Evolutionary conservation across 2,797 vertebrate species (phyloP).

Genomic region (Gila robusta): DNA sequence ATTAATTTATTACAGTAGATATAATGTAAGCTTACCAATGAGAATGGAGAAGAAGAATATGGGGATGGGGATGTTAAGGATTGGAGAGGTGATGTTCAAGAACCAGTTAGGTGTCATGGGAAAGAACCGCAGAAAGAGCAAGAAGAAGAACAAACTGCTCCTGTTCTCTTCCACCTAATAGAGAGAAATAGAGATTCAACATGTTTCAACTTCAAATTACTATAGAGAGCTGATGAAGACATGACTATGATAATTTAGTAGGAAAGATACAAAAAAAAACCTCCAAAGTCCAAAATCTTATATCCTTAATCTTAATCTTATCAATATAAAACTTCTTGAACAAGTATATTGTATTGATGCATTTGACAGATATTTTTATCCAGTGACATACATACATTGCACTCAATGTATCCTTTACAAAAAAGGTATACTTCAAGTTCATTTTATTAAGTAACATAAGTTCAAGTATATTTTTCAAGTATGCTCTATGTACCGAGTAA

Average conservation of each 20-base stretch:
- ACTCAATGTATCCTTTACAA: background rate
- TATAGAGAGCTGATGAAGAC: background rate
- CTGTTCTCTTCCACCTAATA: constrained; percentile 91
- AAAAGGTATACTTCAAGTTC: background rate
- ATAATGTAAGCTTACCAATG: constrained; percentile 82
- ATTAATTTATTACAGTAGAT: background rate
- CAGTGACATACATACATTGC: background rate
- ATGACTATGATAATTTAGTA: background rate
- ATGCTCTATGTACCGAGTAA: background rate
- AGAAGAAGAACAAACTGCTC: constrained; percentile 93
- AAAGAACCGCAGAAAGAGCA: constrained; percentile 95
- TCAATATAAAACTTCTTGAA: background rate
- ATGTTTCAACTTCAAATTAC: background rate
- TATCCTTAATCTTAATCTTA: too few species aligned
- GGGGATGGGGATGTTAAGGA: constrained; percentile 91
- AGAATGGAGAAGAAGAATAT: constrained; percentile 95
- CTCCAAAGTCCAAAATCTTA: too few species aligned
- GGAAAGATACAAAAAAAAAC: too few species aligned
- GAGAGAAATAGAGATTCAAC: constrained; percentile 1
- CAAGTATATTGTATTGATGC: background rate
- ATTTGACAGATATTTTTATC: background rate
- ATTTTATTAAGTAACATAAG: background rate
- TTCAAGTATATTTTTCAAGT: background rate
- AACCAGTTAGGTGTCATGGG: constrained; percentile 99
- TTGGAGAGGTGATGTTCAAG: constrained; percentile 95